Base-by-base conservation (phyloP, 2,888 invertebrate genomes). In the Lissonota sp. region DNA sequence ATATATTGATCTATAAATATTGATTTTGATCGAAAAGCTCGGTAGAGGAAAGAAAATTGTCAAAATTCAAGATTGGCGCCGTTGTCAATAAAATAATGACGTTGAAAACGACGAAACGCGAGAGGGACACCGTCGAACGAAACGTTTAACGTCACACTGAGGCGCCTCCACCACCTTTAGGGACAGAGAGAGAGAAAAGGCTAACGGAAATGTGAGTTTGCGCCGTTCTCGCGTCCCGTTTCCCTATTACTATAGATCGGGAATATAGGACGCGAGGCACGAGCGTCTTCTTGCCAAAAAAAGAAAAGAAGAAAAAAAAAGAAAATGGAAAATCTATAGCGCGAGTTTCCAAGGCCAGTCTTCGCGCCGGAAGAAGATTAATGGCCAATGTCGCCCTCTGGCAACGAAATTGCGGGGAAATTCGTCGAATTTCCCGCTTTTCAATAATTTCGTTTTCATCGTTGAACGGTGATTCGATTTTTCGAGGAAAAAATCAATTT, bases 111-210 rank as follows among this genome's bases (percentile, higher is more conserved):
- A 60, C 66, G 60, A 49, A 26, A 51, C 62, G 62, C 46, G 63
- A 51, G 42, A 44, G 14, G 55, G 3, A 26, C n/a, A 69, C 83
- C 78, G 83, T 76, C 77, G 80, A 88, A 89, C 87, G 85, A 86
- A 87, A 88, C 89, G 90, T 86, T 89, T 86, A 88, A 87, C 88
- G 89, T 90, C 90, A 87, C 83, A 91, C 91, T 91, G 90, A 90
- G 79, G 78, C 53, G 44, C 73, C 69, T 53, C 60, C 84, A 89
- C 88, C 87, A 89, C 88, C 87, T 87, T 89, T 83, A 85, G 77
- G 84, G 86, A 83, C 26, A 26, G 26, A 26, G 80, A 84, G 84
- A 79, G 78, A 83, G 72, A 71, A 82, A 80, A 73, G 66, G 67
- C 74, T 78, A 78, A 55, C 79, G 77, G 67, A 63, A 77, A 63